phyloP scores from a whole-genome alignment of 2,888 invertebrate species.

The Aleiodes testaceus region DNA sequence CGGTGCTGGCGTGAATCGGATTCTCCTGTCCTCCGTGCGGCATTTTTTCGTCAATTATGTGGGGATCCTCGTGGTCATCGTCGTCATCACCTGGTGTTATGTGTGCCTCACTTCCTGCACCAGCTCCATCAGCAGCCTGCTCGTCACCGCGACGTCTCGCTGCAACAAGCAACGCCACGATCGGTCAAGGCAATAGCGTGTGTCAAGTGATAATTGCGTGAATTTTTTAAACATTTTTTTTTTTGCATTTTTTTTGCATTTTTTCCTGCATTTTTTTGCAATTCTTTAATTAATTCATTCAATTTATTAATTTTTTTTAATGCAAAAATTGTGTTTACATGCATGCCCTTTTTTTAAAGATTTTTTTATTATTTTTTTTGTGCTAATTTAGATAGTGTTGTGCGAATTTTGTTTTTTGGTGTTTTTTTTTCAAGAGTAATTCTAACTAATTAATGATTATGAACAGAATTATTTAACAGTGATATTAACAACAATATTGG shows the following conservation, averaged over 20 bases:
- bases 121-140: slow-evolving; percentile 77
- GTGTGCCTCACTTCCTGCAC: slow-evolving; percentile 77
- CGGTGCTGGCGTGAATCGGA: slow-evolving; percentile 75
- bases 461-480: not conserved
- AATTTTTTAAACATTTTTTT: slow-evolving; percentile 35
- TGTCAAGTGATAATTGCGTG: slow-evolving; percentile 48
- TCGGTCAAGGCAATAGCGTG: slow-evolving; percentile 70
- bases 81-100: slow-evolving; percentile 76
- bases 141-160: slow-evolving; percentile 73
- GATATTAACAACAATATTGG: slow-evolving; percentile 43
- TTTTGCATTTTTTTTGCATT: slow-evolving; percentile 37
- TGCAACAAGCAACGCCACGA: slow-evolving; percentile 73
- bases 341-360: no score
- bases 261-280: slow-evolving; percentile 26
- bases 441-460: not conserved
- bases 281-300: slow-evolving; percentile 30
- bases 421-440: not conserved
- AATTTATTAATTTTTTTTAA: no score
- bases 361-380: no score
- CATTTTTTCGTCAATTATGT: slow-evolving; percentile 70
- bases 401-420: not conserved
- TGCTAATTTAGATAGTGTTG: not conserved
- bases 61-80: slow-evolving; percentile 67
- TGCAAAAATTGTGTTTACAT: no score
- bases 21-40: slow-evolving; percentile 71